Percentiles rank a stretch among this genome's conserved stretches.
phyloP scores from a whole-genome alignment of 2,888 invertebrate species.

The Andrena chrysosceles region DNA sequence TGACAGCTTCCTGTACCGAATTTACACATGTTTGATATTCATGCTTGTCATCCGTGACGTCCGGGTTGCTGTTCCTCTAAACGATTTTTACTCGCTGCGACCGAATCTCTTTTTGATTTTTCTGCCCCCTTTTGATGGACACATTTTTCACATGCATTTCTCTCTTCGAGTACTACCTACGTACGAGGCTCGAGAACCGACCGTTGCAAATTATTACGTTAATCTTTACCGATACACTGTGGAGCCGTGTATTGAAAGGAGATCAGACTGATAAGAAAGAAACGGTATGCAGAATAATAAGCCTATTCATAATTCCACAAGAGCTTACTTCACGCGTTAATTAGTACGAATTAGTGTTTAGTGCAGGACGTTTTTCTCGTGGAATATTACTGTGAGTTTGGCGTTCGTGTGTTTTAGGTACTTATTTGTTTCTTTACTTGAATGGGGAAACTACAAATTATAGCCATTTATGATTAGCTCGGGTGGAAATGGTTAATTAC shows the following conservation, averaged over 20 bases:
- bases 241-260: neutral
- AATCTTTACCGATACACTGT: neutral
- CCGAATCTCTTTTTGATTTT: constrained; percentile 7
- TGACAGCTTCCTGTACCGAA: constrained; percentile 52
- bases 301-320: neutral
- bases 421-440: neutral
- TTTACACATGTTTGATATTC: constrained; percentile 64
- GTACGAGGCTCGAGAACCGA: too few species aligned
- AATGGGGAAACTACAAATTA: too few species aligned
- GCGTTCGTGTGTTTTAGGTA: neutral
- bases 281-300: neutral
- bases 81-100: constrained; percentile 27
- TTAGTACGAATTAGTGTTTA: neutral
- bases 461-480: too few species aligned
- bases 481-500: too few species aligned
- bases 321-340: neutral
- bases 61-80: constrained; percentile 35
- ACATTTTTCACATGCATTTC: neutral
- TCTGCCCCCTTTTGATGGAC: neutral
- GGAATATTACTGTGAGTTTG: neutral
- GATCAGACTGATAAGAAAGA: neutral
- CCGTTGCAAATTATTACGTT: neutral
- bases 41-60: constrained; percentile 38
- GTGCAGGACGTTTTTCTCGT: neutral
- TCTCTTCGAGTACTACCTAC: too few species aligned